Base-by-base conservation (phyloP, 2,797 vertebrate species). In the Cirrhinus molitorella region DNA sequence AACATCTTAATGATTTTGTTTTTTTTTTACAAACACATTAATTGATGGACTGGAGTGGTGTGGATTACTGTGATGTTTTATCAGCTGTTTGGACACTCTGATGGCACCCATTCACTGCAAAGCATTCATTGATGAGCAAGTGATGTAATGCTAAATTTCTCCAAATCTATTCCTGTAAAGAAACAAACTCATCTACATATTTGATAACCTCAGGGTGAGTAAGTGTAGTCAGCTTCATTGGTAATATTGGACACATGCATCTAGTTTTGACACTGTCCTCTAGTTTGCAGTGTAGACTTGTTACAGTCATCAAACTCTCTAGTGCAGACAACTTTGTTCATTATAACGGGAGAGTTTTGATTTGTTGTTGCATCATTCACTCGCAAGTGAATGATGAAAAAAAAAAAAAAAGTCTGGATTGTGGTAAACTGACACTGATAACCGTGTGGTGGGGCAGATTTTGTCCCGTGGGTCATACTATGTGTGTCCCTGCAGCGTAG, bases 371-470 rank as follows among this genome's bases (percentile, higher is more conserved):
- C 19, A 53, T n/a, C 11, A 53, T 73, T n/a, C 17, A 73, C 49
- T 55, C 13, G 31, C 49, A 73, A 53, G 16, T 34, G 5, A 21
- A 34, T 73, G 53, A 53, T 53, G 28, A 40, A 40, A 40, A 40
- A 40, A 40, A 34, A 34, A 21, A 19, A 73, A 73, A n/a, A 28
- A 4, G 47, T 37, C 71, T 53, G 71, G 49, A 53, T 73, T 73
- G 49, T 34, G 5, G 71, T 53, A 53, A 73, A n/a, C 34, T 73
- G 49, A 19, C 19, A 73, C 28, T 53, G 71, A 53, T 73, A 73
- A 73, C 70, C 19, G 13, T 34, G 19, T 34, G 5, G 11, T 73
- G 19, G 71, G 49, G 21, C 71, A 73, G 49, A 37, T 53, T 53
- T n/a, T 37, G 11, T 73, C 49, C 12, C 28, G 0, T 25, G 53